A percentile compares a stretch with the other conserved stretches of the same genome.
These are phyloP conservation scores for Acrobasis suavella DNA, from an alignment of 2,888 invertebrate species.

Conservation along the genomic window DNA sequence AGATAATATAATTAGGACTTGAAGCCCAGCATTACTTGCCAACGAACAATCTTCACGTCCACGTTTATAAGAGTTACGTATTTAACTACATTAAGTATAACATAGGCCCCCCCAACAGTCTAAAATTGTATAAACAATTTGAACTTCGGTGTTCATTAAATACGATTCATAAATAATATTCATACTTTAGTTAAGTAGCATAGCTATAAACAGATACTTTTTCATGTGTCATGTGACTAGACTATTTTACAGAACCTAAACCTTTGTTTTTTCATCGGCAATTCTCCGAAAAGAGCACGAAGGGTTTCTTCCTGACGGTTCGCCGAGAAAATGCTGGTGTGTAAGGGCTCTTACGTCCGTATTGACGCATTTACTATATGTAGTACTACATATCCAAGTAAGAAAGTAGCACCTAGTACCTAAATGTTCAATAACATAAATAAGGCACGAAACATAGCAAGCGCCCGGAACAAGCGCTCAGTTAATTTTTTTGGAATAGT, in stretches of 20 bases:
- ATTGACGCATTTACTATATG: background rate
- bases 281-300: background rate
- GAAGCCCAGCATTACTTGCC: background rate
- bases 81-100: slow-evolving; percentile 15
- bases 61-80: slow-evolving; percentile 5
- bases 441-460: too few relatives aligned
- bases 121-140: slow-evolving; percentile 17
- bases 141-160: slow-evolving; percentile 14
- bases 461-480: too few relatives aligned
- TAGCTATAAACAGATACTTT: slow-evolving; percentile 8
- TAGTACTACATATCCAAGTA: slow-evolving; percentile 11
- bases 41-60: background rate
- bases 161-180: slow-evolving; percentile 11
- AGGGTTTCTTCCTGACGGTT: background rate
- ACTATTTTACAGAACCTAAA: slow-evolving; percentile 5
- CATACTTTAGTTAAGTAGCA: background rate
- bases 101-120: slow-evolving; percentile 24
- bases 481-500: too few relatives aligned
- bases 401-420: slow-evolving; percentile 25
- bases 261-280: background rate
- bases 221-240: slow-evolving; percentile 20
- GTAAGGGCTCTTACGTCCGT: background rate
- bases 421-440: slow-evolving; percentile 17
- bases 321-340: too few relatives aligned
- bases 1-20: background rate